These are phyloP conservation scores for Daubentonia madagascariensis DNA, from an alignment of 2,113 vertebrate genomes.

Conservation along the genomic window DNA sequence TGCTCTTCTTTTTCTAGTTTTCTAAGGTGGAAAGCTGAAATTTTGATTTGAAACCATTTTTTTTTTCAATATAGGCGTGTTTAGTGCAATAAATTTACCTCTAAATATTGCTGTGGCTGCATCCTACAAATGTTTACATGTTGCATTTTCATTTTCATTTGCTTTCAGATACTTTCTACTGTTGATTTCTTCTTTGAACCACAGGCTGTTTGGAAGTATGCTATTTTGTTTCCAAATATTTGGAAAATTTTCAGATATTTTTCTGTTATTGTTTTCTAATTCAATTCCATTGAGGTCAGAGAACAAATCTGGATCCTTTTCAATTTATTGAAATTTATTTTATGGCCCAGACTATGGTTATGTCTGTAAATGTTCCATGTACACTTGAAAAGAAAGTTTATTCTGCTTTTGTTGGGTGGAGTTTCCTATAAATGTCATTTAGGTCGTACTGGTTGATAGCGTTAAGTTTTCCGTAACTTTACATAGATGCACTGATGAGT, in stretches of 20 bases:
- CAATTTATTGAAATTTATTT: neutral
- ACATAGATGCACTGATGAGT: neutral
- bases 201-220: neutral
- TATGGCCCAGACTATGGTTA: neutral
- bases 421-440: neutral
- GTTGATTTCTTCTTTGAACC: conserved; percentile 2
- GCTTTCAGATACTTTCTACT: neutral
- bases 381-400: neutral
- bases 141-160: conserved; percentile 24
- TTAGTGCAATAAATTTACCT: neutral
- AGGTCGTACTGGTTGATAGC: neutral
- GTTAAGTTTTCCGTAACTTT: neutral
- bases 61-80: neutral
- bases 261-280: neutral
- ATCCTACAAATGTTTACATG: neutral
- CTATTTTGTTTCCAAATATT: conserved; percentile 11
- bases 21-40: neutral
- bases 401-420: neutral
- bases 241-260: neutral
- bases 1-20: neutral
- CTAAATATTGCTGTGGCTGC: neutral
- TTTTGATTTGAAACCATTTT: neutral
- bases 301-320: neutral
- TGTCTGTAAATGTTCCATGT: neutral
- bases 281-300: neutral